Base-by-base conservation (phyloP, 2,113 vertebrate genomes). In the Corynorhinus townsendii region DNA sequence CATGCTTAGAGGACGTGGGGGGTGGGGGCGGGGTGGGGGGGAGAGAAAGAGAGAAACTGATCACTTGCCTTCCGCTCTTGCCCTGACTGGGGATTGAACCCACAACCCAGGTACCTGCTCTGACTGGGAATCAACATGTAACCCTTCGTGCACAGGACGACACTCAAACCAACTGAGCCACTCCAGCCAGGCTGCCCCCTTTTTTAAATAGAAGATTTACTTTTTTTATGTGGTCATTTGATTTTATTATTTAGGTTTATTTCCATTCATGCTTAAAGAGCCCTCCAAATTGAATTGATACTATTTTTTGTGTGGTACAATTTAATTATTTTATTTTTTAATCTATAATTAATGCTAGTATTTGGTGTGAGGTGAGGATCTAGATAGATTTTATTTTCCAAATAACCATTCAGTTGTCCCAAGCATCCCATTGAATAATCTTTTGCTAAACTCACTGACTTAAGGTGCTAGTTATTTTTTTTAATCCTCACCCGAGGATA, bases 321-420 rank as follows among this genome's bases (percentile, higher is more conserved):
- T 62, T 77, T 62, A 38, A 81, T 59, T 49, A 66, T 76, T 90
- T 93, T 75, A 45, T 10, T 93, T 77, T 92, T 71, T 54, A 89
- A 87, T 83, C 68, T 73, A 11, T 47, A 87, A 76, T 91, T 84
- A 47, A 30, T 47, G 33, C 91, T 89, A 69, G 49, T 5, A 26
- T 91, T 75, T 95, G 79, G 43, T 91, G 40, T 95, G 84, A 89
- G 49, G 16, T 80, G 79, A 93, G 49, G 35, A 52, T 80, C 64
- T 95, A 59, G 40, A 38, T 93, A 47, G 45, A 83, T 83, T 83
- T 80, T 85, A 73, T 79, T 88, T 92, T 89, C 52, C 33, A 76
- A 22, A 59, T 83, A 64, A 94, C 43, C 66, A 84, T 12, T 66
- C 66, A 64, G 20, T 77, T 76, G 68, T 75, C 38, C 52, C 30